Evolutionary conservation across 23 tunicate genomes (phyloP).

Genomic region (Diplosoma virens): DNA sequence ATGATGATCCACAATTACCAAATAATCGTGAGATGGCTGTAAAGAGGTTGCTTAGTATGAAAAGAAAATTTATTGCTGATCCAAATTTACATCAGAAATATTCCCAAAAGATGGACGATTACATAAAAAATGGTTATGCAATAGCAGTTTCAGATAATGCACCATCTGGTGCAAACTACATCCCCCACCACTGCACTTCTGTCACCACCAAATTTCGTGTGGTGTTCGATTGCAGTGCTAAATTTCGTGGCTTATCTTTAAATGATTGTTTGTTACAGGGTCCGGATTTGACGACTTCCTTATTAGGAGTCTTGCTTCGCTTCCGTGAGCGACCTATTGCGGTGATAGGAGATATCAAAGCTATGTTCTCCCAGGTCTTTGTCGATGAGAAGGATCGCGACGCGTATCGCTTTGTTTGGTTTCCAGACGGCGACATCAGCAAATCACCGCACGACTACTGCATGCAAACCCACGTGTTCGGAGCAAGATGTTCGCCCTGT

Average conservation of each 20-base stretch:
- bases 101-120: background rate
- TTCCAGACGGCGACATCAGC: background rate
- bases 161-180: background rate
- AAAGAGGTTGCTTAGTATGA: background rate
- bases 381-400: constrained; percentile 7
- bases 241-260: background rate
- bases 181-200: constrained; percentile 15
- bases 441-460: background rate
- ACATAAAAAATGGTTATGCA: background rate
- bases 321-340: background rate
- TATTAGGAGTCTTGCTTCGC: background rate
- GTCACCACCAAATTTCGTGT: background rate
- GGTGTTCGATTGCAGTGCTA: constrained; percentile 9
- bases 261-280: background rate
- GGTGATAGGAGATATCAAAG: background rate
- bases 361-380: background rate
- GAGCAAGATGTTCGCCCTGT: constrained; percentile 3
- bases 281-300: background rate
- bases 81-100: background rate
- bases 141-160: background rate
- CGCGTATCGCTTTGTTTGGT: background rate
- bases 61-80: background rate
- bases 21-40: background rate
- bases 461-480: constrained; percentile 18
- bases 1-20: background rate